phyloP scores from a whole-genome alignment of 2,888 invertebrate genomes.

The Lycocerus yunnanus region DNA sequence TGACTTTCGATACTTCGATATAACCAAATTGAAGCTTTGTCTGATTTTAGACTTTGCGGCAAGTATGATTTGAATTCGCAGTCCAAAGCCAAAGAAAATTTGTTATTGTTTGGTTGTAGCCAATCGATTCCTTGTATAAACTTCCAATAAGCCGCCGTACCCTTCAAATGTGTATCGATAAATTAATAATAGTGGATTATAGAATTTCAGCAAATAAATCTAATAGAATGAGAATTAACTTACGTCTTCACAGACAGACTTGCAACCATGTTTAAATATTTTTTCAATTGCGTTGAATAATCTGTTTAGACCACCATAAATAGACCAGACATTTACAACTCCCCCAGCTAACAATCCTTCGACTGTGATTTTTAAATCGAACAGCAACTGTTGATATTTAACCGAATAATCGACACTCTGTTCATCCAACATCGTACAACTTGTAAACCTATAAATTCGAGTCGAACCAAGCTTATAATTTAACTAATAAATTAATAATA shows the following conservation, averaged over 20 bases:
- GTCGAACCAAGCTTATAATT: background rate
- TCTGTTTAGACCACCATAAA: slow-evolving; percentile 63
- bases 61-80: slow-evolving; percentile 53
- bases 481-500: background rate
- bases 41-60: slow-evolving; percentile 56
- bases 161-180: slow-evolving; percentile 51
- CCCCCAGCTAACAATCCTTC: slow-evolving; percentile 62
- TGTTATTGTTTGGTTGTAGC: slow-evolving; percentile 63
- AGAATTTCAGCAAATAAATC: background rate
- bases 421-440: background rate
- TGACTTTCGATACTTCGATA: slow-evolving; percentile 61
- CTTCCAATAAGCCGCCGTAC: slow-evolving; percentile 59
- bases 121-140: slow-evolving; percentile 66
- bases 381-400: slow-evolving; percentile 58
- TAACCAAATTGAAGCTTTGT: slow-evolving; percentile 61
- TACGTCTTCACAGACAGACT: slow-evolving; percentile 53
- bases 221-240: slow-evolving; percentile 35
- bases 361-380: slow-evolving; percentile 61
- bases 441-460: background rate
- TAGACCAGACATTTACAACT: slow-evolving; percentile 64
- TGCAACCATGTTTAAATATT: slow-evolving; percentile 64
- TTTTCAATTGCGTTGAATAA: slow-evolving; percentile 60
- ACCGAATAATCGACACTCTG: slow-evolving; percentile 8
- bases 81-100: slow-evolving; percentile 55
- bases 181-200: background rate